Percentiles rank a stretch among this genome's conserved stretches.
These are phyloP conservation scores for Trichopoda pennipes DNA, from an alignment of 2,888 invertebrate species.

Conservation along the genomic window DNA sequence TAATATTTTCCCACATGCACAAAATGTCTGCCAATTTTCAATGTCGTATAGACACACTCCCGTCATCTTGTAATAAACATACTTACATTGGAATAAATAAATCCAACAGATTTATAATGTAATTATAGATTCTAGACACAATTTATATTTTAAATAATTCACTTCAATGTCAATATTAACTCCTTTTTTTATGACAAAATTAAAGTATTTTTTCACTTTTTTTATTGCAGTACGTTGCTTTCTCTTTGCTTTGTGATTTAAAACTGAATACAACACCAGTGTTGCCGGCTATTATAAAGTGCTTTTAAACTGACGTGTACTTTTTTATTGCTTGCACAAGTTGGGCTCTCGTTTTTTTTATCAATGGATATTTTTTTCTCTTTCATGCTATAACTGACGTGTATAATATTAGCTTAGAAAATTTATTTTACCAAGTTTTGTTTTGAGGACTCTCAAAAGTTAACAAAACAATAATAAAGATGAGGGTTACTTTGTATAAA, in stretches of 20 bases:
- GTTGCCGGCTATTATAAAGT: constrained; percentile 77
- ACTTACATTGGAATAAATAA: constrained; percentile 58
- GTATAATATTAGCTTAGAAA: too few species aligned
- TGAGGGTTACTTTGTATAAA: constrained; percentile 71
- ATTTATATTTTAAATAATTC: constrained; percentile 17
- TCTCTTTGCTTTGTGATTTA: constrained; percentile 75
- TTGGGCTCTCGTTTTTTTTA: constrained; percentile 54
- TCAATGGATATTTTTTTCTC: constrained; percentile 72
- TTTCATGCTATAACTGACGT: constrained; percentile 67
- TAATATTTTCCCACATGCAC: background rate
- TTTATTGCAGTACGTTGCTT: constrained; percentile 60
- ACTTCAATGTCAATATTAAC: constrained; percentile 27
- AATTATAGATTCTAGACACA: constrained; percentile 23
- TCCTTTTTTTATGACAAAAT: constrained; percentile 24
- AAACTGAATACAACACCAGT: constrained; percentile 77
- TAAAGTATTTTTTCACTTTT: constrained; percentile 15
- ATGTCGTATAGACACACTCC: background rate
- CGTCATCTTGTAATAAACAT: constrained; percentile 32
- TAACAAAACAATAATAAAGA: constrained; percentile 15
- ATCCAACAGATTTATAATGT: background rate
- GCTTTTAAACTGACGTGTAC: constrained; percentile 69
- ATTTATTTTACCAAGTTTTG: background rate
- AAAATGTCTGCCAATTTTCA: constrained; percentile 24
- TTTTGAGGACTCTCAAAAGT: background rate
- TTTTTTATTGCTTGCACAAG: constrained; percentile 22